Evolutionary conservation across 1,140 invertebrate genomes (phyloP).

Genomic region (Lordiphosa collinella): DNA sequence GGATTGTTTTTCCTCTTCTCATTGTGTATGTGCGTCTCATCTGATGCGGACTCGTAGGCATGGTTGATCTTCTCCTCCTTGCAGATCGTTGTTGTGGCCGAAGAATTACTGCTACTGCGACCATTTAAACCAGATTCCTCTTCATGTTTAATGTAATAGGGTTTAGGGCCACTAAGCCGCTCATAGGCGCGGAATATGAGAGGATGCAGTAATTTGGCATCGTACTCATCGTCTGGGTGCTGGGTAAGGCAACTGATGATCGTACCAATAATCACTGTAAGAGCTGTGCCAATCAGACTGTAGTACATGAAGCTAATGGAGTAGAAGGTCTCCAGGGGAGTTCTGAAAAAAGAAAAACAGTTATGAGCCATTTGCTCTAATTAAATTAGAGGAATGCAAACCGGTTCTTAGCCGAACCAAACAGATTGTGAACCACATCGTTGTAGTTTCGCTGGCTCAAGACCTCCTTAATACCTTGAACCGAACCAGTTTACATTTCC

Average conservation of each 20-base stretch:
- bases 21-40: constrained; percentile 24
- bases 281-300: constrained; percentile 84
- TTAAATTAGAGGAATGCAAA: no score
- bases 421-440: no score
- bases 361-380: background rate
- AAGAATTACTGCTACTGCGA: constrained; percentile 54
- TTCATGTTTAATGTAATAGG: constrained; percentile 70
- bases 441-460: no score
- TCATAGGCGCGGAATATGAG: constrained; percentile 80
- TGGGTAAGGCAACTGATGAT: constrained; percentile 84
- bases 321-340: constrained; percentile 82
- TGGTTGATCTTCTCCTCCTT: constrained; percentile 69
- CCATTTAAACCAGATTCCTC: constrained; percentile 60
- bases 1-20: constrained; percentile 47
- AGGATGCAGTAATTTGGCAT: constrained; percentile 85
- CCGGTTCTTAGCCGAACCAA: no score
- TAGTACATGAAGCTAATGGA: constrained; percentile 89
- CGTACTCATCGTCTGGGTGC: constrained; percentile 84
- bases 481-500: no score
- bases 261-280: constrained; percentile 84
- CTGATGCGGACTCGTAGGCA: constrained; percentile 54
- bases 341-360: constrained; percentile 78
- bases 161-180: constrained; percentile 59
- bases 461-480: no score
- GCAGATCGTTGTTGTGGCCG: constrained; percentile 35